These are phyloP conservation scores for Macaca mulatta DNA, from an alignment of 2,113 vertebrate genomes.

Conservation along the genomic window DNA sequence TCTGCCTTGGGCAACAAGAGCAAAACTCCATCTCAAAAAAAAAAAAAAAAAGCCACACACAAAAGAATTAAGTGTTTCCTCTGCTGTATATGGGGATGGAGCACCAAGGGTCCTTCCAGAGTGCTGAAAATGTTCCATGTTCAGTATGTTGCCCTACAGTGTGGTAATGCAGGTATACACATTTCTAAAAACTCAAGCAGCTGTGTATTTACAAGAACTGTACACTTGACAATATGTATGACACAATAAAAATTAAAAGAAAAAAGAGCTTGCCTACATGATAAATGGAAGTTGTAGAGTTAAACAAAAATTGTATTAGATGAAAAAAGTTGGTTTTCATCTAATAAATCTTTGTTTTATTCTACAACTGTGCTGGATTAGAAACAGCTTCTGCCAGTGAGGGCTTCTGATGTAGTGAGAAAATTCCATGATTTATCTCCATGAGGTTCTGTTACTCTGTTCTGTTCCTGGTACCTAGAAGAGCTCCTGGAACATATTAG, in stretches of 20 bases:
- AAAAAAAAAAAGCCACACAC: not conserved
- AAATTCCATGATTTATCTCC: no score
- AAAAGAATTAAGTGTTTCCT: not conserved
- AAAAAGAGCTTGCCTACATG: not conserved
- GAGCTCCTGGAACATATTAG: not conserved
- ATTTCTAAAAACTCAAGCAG: not conserved
- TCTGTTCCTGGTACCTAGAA: no score
- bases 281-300: not conserved
- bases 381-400: not conserved
- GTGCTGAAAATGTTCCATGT: not conserved
- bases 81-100: no score
- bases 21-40: no score
- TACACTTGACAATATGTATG: not conserved
- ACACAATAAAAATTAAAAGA: not conserved
- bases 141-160: accelerated
- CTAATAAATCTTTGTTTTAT: no score
- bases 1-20: no score
- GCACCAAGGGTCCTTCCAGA: accelerated
- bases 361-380: no score
- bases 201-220: not conserved
- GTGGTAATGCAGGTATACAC: not conserved
- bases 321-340: not conserved
- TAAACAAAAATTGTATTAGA: not conserved
- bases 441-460: no score
- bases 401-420: no score